Evolutionary conservation across 2,797 vertebrate genomes (phyloP), one percentile per base, ranked within the genome.

Genomic region (Huso huso): DNA sequence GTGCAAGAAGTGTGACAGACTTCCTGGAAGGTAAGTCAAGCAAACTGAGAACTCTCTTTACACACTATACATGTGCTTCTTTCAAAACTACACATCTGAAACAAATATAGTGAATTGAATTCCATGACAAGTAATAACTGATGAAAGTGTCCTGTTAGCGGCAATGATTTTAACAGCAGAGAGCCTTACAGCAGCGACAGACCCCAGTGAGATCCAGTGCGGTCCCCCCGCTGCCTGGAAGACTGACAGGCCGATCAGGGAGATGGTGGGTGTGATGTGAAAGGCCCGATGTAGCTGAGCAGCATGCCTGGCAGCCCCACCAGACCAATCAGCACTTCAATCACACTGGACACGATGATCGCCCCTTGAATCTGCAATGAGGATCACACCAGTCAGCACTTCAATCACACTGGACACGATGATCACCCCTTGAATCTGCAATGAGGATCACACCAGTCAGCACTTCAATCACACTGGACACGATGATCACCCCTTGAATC

Each of bases 121-220:
- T 13, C 8, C 6, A 69, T n/a, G 8, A 66, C 48, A 53, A 59
- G 49, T 12, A 4, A 62, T 59, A 64, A 15, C 53, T 49, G 48
- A 18, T 8, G 11, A 13, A 5, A 62, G 59, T 61, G 7, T 6
- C 9, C 67, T 65, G 6, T 53, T 61, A 13, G 10, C 12, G 12
- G 8, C 48, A 10, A 50, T 50, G 8, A 50, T 58, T 13, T 51
- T n/a, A 58, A 1, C 11, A 6, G 13, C 7, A 49, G 9, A 10
- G 7, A 49, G 6, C 52, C 92, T 69, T 83, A 98, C 96, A 97
- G 84, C 10, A 86, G 78, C 0, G 95, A 93, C 13, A 97, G 91
- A 61, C 95, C 95, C 96, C 96, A 98, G 82, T 97, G 95, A 5
- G 95, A 93, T 9, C 94, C 94, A 0, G 94, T 94, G 63, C 94